Evolutionary conservation across 1,140 invertebrate species (phyloP), one percentile per base, ranked within the genome.

Genomic region (Lamellibrachia luymesi): DNA sequence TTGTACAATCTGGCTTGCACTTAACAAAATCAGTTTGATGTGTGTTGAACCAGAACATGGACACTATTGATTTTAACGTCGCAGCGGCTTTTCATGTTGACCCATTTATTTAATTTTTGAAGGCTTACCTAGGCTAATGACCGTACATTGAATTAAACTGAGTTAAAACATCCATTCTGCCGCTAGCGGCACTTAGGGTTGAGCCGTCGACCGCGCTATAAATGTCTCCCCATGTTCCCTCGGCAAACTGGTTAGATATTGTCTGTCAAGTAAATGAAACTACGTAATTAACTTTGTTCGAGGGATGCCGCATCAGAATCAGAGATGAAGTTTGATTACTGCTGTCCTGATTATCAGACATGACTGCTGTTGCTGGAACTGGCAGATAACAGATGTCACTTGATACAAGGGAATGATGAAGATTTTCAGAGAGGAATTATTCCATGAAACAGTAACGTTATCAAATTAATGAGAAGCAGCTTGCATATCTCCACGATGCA

Each of bases 261-360:
- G 64, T 80, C 64, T 80, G 13, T 80, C 64, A 80, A 80, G 64
- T 80, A 80, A 80, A 80, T 22, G 64, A 80, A 80, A 80, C 64
- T 22, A 80, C 64, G 64, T 80, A 80, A 80, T 80, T 80, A 80
- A 80, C 64, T 80, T 80, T 80, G 64, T 80, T 80, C 64, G 64
- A 80, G 13, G 64, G 64, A 80, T 80, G 64, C 8, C 4, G 64
- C 64, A 10, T 6, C 64, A 22, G 64, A 80, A 80, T 80, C 64
- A 80, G 64, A 80, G 64, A 80, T 80, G 5, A 17, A 10, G 64
- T 80, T 80, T 80, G 64, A 80, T 80, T 80, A 56, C 64, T 22
- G 25, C 6, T 80, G 64, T 80, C 64, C 64, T 80, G 64, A 80
- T 80, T 80, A 17, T 8, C 6, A 22, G 64, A 80, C 64, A 80